Conservation (phyloP, 1,140 invertebrate genomes). For the Mactra quadrangularis region DNA sequence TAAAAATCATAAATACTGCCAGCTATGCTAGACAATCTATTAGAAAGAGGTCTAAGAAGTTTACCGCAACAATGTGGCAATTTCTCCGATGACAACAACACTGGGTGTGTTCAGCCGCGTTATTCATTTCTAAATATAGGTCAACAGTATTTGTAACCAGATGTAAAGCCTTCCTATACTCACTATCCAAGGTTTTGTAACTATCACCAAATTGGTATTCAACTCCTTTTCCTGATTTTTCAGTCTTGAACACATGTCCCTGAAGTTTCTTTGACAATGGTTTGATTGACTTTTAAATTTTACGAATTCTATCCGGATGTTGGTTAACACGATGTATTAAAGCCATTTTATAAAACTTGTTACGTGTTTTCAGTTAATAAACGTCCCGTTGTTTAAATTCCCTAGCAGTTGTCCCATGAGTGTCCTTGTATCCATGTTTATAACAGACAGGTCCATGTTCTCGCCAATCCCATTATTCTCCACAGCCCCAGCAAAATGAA, state of each 20-base stretch:
- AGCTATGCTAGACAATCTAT: no score
- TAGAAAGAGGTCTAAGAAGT: no score
- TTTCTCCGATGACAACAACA: constrained; percentile 25
- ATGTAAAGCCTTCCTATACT: constrained; percentile 12
- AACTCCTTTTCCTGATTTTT: neutral
- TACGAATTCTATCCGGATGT: constrained; percentile 25
- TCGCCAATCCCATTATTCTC: constrained; percentile 29
- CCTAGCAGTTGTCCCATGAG: constrained; percentile 6
- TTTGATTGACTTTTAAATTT: neutral
- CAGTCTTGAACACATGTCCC: neutral
- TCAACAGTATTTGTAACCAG: constrained; percentile 44
- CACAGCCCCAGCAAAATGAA: constrained; percentile 68
- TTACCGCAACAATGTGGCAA: neutral
- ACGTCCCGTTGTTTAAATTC: constrained; percentile 5
- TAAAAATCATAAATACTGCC: no score
- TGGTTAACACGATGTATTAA: constrained; percentile 37
- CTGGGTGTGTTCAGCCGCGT: constrained; percentile 62
- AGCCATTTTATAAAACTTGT: constrained; percentile 46
- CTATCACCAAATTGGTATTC: constrained; percentile 16
- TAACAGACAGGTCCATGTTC: constrained; percentile 2
- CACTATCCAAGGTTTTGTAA: constrained; percentile 13
- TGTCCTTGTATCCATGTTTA: constrained; percentile 10
- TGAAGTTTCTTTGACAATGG: constrained; percentile 28
- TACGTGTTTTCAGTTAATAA: neutral
- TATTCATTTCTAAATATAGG: constrained; percentile 62